These are phyloP conservation scores for Staurois parvus DNA, from an alignment of 2,797 vertebrate genomes.

Conservation along the genomic window DNA sequence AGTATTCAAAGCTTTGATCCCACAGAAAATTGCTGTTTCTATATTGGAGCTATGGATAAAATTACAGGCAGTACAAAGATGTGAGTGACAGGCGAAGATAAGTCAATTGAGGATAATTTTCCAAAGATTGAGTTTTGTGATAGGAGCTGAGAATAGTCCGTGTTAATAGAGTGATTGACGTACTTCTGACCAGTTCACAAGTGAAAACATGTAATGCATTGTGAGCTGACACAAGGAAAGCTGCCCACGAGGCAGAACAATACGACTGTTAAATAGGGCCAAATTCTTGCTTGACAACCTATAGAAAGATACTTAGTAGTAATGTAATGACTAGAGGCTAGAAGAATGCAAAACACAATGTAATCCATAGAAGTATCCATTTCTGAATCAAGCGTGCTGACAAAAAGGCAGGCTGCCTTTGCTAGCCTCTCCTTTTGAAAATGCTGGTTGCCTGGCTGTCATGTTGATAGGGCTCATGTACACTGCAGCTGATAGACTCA, in stretches of 20 bases:
- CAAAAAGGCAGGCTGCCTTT: too few relatives aligned
- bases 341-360: neutral
- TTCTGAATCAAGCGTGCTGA: too few relatives aligned
- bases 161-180: neutral
- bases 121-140: constrained; percentile 15
- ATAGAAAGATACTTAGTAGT: neutral
- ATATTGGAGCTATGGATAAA: neutral
- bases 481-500: too few relatives aligned
- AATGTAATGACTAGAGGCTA: neutral
- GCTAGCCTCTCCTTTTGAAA: too few relatives aligned
- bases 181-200: neutral
- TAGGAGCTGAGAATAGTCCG: neutral
- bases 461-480: too few relatives aligned
- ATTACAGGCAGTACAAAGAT: neutral
- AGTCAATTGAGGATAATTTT: constrained; percentile 36
- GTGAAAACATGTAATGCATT: neutral
- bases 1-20: constrained; percentile 15
- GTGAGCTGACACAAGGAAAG: neutral
- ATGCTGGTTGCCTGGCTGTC: too few relatives aligned
- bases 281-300: too few relatives aligned
- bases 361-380: too few relatives aligned
- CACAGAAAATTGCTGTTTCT: neutral
- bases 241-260: neutral
- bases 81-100: constrained; percentile 17
- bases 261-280: neutral